Evolutionary conservation across 1,140 invertebrate genomes (phyloP), one percentile per base, ranked within the genome.

Genomic region (Cotesia typhae): DNA sequence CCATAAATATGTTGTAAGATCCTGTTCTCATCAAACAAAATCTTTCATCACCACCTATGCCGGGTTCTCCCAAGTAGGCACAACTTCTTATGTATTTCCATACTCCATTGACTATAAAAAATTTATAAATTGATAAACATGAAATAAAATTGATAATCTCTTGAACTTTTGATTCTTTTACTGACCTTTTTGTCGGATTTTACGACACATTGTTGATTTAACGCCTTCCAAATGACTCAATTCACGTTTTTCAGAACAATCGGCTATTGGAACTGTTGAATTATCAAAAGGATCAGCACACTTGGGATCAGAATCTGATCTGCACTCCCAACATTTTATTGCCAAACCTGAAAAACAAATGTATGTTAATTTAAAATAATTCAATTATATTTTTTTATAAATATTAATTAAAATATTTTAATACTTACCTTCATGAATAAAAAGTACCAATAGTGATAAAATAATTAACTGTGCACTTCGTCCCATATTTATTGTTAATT

Each of bases 281-380:
- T 98, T 98, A 84, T 97, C 95, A 81, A 98, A 98, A 1, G 96
- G 96, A 88, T 97, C 95, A 0, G 92, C 92, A 84, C 96, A 97
- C 87, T 95, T 94, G 7, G 94, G 94, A 88, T 98, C 96, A 64
- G 90, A 90, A 81, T 94, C 93, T 2, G 95, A 96, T 78, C 95
- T 91, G 75, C 96, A 97, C 20, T 92, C 92, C 95, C 95, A 98
- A 80, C 96, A 97, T 89, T 96, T 96, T 51, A 97, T 96, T 71
- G 89, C 85, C 12, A 84, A 82, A 67, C 87, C 93, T 94, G 81
- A 78, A 74, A 12, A 71, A 71, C 59, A 71, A 59, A 71, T 17
- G 51, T 28, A 4, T 52, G 14, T 59, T 20, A 5, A 53, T 7
- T 7, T 28, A 0, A 47, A 47, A 47, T 10, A 47, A 47, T 47